A percentile compares a stretch with the other conserved stretches of the same genome.
Conservation (phyloP, 1,140 invertebrate species). For the Potamilus streckersoni region DNA sequence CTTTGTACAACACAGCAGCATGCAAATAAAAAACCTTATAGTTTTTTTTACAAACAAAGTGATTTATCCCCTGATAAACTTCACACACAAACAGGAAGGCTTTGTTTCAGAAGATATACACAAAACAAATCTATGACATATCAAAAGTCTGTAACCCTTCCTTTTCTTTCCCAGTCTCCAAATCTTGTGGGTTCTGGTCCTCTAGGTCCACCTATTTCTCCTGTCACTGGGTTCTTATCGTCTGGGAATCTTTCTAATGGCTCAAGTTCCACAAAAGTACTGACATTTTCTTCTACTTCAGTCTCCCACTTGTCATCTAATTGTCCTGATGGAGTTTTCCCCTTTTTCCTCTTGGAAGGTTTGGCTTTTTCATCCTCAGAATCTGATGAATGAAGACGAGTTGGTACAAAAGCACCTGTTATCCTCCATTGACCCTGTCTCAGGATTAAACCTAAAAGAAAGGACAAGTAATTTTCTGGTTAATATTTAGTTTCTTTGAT, state of each 20-base stretch:
- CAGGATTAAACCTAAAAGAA: no score
- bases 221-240: constrained; percentile 90
- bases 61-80: background rate
- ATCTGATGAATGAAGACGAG: constrained; percentile 15
- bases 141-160: constrained; percentile 94
- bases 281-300: constrained; percentile 63
- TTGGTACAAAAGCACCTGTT: no score
- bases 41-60: background rate
- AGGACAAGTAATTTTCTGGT: no score
- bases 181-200: constrained; percentile 99
- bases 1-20: no score
- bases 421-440: no score
- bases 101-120: background rate
- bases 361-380: constrained; percentile 40
- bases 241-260: constrained; percentile 88
- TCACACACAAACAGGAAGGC: background rate
- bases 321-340: constrained; percentile 71
- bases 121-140: background rate
- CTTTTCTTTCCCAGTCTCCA: constrained; percentile 99
- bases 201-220: constrained; percentile 92
- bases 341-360: constrained; percentile 35
- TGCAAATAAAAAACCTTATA: background rate
- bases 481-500: no score
- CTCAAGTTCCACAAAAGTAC: constrained; percentile 87
- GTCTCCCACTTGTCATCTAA: constrained; percentile 73